Evolutionary conservation across 2,888 invertebrate genomes (phyloP), one percentile per base, ranked within the genome.

Genomic region (Dysmachus trigonus): DNA sequence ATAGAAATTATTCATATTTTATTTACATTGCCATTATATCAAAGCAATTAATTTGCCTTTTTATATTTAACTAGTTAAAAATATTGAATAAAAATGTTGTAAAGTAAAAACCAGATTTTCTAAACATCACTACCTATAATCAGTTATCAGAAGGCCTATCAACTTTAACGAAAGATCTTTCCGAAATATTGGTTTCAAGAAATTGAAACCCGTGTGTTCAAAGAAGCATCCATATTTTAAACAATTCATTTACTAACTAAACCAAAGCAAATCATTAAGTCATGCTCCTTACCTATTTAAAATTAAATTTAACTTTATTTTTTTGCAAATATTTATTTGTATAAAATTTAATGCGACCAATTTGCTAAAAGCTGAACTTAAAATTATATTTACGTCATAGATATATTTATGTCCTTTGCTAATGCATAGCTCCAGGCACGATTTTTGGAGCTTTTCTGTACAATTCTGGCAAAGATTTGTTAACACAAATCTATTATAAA

Each of bases 361-460:
- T 13, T 83, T 83, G 83, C 47, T 41, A 22, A 72, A 62, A 62
- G 62, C 62, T 62, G 27, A 62, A 62, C 62, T 7, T 62, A 62
- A 62, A 62, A 62, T 8, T 62, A 62, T 62, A 62, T 62, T 62
- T 62, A 62, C 27, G 27, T 62, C 62, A 47, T 47, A 47, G 47
- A 47, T 47, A 47, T 47, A 62, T 62, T 62, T 62, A 62, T 62
- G 27, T 62, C 62, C 22, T 62, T 62, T 62, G 62, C 62, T 22
- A 22, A 41, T 18, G 38, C 38, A 38, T 27, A 15, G 22, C 10
- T 30, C 41, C 27, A 35, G 27, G 71, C 72, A 72, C 83, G 72
- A 83, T 72, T 81, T 53, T 53, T n/a, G 31, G 51, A 81, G 47
- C 81, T 81, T 53, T 53, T 81, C 18, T 33, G 53, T 53, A 81